Evolutionary conservation across 2,797 vertebrate species (phyloP), one percentile per base, ranked within the genome.

Genomic region (Mus spretus): DNA sequence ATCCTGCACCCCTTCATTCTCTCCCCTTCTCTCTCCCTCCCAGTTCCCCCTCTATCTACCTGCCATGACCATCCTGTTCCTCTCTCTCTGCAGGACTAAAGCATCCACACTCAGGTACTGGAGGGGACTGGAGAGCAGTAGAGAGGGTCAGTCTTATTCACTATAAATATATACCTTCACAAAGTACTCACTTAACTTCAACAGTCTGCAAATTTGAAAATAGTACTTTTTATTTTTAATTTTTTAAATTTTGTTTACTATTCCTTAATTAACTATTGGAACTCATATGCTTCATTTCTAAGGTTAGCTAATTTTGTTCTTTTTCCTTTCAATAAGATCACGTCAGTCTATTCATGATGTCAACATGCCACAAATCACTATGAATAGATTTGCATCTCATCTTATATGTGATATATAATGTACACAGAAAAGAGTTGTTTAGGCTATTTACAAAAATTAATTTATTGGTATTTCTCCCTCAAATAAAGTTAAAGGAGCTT

Each of bases 381-480:
- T 61, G 61, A 81, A 26, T 72, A 59, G 14, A 90, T 84, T 59
- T 80, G 15, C 4, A 92, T 89, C 53, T 67, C 24, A 77, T 6
- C 55, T 93, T 86, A 1, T 13, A 72, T 93, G 55, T 94, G 50
- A 80, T 79, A 81, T 61, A 82, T 74, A 72, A 65, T 53, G 47
- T 61, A 81, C 55, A 47, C 65, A n/a, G n/a, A 90, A 92, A 81
- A 74, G 82, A 85, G n/a, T 0, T 1, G 4, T 84, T 63, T 94
- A 44, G 28, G 22, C 17, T 88, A 84, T 77, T 88, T 63, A 47
- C 34, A 53, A 88, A 87, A 94, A 89, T 93, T 72, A 90, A 95
- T 65, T 12, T 9, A 87, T 26, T 31, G 15, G 28, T 22, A 9
- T 47, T 13, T 15, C 22, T 44, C 13, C 28, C 5, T 57, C 61